These are phyloP conservation scores for Caranx melampygus DNA, from an alignment of 2,113 vertebrate species.

Conservation along the genomic window DNA sequence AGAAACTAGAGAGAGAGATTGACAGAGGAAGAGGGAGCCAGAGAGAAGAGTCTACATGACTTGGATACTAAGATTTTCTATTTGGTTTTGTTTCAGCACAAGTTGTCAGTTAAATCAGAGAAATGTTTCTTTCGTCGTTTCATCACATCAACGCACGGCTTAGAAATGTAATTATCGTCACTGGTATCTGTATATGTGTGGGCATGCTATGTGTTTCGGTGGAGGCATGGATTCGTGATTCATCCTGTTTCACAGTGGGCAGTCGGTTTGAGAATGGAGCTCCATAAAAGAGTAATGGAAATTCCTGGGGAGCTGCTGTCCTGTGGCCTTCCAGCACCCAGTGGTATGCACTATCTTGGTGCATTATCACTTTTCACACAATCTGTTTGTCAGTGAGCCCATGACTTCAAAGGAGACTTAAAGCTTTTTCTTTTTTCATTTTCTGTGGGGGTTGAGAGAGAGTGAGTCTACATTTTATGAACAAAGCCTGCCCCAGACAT, in stretches of 20 bases:
- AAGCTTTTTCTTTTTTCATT: constrained; percentile 73
- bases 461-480: constrained; percentile 72
- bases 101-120: constrained; percentile 11
- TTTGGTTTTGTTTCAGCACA: constrained; percentile 25
- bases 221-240: constrained; percentile 62
- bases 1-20: constrained; percentile 53
- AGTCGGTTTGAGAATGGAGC: constrained; percentile 59
- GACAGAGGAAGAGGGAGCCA: constrained; percentile 32
- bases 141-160: constrained; percentile 19
- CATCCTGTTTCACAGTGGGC: constrained; percentile 67
- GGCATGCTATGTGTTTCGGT: constrained; percentile 24
- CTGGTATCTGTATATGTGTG: background rate
- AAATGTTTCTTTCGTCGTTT: constrained; percentile 11
- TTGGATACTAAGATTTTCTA: constrained; percentile 32
- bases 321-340: constrained; percentile 61
- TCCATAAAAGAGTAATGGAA: constrained; percentile 70
- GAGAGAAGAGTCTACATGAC: constrained; percentile 41
- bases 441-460: constrained; percentile 53
- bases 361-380: constrained; percentile 62
- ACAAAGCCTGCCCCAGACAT: constrained; percentile 67
- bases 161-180: constrained; percentile 28
- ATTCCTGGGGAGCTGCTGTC: constrained; percentile 63
- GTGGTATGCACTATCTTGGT: constrained; percentile 58
- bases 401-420: constrained; percentile 70
- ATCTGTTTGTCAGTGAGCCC: constrained; percentile 69